Evolutionary conservation across 2,888 invertebrate species (phyloP).

Genomic region (Dendrolimus houi): DNA sequence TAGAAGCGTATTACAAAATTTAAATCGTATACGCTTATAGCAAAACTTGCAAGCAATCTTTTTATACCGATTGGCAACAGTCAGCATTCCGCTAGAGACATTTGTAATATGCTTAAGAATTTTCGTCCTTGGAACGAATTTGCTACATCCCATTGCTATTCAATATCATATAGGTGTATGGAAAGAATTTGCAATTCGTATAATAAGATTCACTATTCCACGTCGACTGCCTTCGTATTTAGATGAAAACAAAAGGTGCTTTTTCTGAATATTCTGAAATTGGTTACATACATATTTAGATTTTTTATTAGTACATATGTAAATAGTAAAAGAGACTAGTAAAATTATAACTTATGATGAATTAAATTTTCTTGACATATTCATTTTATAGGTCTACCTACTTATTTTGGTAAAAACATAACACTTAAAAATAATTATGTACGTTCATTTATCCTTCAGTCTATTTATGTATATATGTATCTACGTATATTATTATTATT

Average conservation of each 20-base stretch:
- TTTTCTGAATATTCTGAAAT: neutral
- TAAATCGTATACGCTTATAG: too few relatives aligned
- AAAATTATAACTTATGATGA: too few relatives aligned
- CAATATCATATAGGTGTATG: conserved; percentile 35
- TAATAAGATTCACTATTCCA: conserved; percentile 30
- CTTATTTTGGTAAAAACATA: too few relatives aligned
- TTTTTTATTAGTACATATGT: too few relatives aligned
- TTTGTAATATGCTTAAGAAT: conserved; percentile 65
- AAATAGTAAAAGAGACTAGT: too few relatives aligned
- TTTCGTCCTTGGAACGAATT: conserved; percentile 19
- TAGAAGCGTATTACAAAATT: too few relatives aligned
- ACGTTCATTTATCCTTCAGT: too few relatives aligned
- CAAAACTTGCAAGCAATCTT: conserved; percentile 39
- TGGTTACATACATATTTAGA: conserved; percentile 2
- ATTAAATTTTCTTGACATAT: too few relatives aligned
- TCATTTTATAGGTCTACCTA: too few relatives aligned
- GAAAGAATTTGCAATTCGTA: conserved; percentile 41
- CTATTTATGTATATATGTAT: too few relatives aligned
- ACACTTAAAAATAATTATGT: too few relatives aligned
- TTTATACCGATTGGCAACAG: conserved; percentile 45
- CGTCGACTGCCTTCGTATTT: conserved; percentile 1
- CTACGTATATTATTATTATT: too few relatives aligned
- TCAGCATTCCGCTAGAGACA: conserved; percentile 46
- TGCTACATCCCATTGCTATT: conserved; percentile 11
- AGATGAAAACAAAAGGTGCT: neutral